Conservation (phyloP, 2,888 invertebrate species). For the Amorpha juglandis region DNA sequence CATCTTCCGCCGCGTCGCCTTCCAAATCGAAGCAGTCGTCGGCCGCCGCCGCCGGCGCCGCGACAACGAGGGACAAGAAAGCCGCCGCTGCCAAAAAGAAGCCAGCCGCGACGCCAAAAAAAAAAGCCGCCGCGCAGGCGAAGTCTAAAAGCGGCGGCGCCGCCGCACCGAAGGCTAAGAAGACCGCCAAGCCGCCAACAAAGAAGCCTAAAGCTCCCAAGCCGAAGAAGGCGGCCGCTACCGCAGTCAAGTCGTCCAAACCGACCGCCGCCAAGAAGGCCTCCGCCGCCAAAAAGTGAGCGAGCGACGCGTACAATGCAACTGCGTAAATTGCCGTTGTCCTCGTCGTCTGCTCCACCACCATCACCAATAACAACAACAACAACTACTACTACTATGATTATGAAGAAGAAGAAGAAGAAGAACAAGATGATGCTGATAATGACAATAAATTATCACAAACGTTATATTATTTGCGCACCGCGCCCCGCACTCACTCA, state of each 20-base stretch:
- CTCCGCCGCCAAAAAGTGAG: conserved; percentile 40
- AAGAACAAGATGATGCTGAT: too few species aligned
- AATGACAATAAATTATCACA: too few species aligned
- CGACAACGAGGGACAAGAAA: conserved; percentile 42
- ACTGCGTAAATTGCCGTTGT: neutral
- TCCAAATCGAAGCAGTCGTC: conserved; percentile 38
- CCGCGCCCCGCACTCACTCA: too few species aligned
- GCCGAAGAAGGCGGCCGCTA: conserved; percentile 51
- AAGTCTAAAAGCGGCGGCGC: conserved; percentile 41
- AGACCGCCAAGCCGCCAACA: conserved; percentile 49
- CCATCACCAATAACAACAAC: too few species aligned
- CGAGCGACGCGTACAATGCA: conserved; percentile 17
- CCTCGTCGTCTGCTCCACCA: too few species aligned
- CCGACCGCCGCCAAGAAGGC: conserved; percentile 42
- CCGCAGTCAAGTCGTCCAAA: conserved; percentile 43
- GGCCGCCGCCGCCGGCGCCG: conserved; percentile 35
- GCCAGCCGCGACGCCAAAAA: conserved; percentile 42
- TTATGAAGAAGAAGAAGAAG: too few species aligned
- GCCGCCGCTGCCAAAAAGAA: conserved; percentile 50
- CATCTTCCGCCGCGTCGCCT: conserved; percentile 35
- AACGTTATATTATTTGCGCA: too few species aligned
- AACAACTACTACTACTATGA: too few species aligned
- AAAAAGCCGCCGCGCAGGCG: conserved; percentile 42
- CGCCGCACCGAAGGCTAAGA: conserved; percentile 55
- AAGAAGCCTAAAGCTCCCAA: conserved; percentile 67